These are phyloP conservation scores for Sebastes minor DNA, from an alignment of 2,797 vertebrate species.

Conservation along the genomic window DNA sequence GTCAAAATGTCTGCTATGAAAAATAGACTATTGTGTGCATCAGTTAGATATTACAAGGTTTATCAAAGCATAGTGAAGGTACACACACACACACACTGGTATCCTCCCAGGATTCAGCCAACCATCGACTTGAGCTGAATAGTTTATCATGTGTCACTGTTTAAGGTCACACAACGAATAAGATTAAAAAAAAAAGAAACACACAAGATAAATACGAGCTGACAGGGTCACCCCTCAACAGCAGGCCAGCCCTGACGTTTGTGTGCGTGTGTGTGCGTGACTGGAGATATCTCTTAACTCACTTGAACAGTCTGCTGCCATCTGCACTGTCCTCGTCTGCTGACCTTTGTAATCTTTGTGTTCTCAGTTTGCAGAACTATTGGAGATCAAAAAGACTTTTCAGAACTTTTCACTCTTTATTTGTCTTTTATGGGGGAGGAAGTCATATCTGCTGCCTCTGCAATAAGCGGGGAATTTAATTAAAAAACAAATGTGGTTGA, in stretches of 20 bases:
- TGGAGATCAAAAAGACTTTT: conserved; percentile 13
- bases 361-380: conserved; percentile 22
- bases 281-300: conserved; percentile 28
- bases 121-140: conserved; percentile 16
- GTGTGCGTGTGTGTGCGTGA: conserved; percentile 25
- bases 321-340: conserved; percentile 42
- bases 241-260: conserved; percentile 51
- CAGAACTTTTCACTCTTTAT: conserved; percentile 13
- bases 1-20: neutral
- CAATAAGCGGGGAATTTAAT: conserved; percentile 25
- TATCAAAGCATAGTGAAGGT: neutral
- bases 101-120: conserved; percentile 3
- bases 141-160: conserved; percentile 54
- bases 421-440: conserved; percentile 10
- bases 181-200: conserved; percentile 26
- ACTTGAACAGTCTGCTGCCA: conserved; percentile 39
- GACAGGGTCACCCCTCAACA: conserved; percentile 65
- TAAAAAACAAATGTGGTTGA: conserved; percentile 37
- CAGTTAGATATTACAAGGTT: conserved; percentile 1
- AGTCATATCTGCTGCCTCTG: conserved; percentile 37
- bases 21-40: neutral
- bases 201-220: conserved; percentile 57
- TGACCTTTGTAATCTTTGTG: conserved; percentile 65
- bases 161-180: conserved; percentile 58
- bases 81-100: neutral